A percentile compares a stretch with the other conserved stretches of the same genome.
These are phyloP conservation scores for Heterodera carotae DNA, from an alignment of 1,140 invertebrate genomes.

Conservation along the genomic window DNA sequence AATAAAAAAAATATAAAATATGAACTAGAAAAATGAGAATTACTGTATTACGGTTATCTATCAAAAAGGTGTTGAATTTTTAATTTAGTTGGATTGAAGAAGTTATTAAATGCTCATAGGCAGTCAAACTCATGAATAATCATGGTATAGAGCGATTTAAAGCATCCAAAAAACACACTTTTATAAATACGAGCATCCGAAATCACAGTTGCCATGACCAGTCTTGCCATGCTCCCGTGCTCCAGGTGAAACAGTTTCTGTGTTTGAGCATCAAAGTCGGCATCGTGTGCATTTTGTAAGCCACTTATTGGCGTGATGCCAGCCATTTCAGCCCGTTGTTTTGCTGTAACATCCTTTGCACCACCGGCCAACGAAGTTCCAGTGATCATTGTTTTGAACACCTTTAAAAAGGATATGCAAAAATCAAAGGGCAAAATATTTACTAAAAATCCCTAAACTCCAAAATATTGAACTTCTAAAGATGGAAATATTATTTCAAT, in stretches of 20 bases:
- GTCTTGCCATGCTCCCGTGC: constrained; percentile 53
- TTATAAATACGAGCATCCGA: constrained; percentile 59
- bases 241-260: constrained; percentile 68
- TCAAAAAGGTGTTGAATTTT: too few relatives aligned
- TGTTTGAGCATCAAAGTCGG: constrained; percentile 86
- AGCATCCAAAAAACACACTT: constrained; percentile 15
- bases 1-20: too few relatives aligned
- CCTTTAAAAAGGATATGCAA: background rate
- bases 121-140: too few relatives aligned
- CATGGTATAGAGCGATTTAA: too few relatives aligned
- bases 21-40: background rate
- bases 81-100: too few relatives aligned
- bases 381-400: constrained; percentile 73
- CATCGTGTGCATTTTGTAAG: constrained; percentile 81
- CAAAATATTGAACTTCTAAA: too few relatives aligned
- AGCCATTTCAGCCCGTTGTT: constrained; percentile 35
- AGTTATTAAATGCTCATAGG: too few relatives aligned
- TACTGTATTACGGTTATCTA: too few relatives aligned
- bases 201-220: constrained; percentile 71
- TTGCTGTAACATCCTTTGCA: constrained; percentile 21
- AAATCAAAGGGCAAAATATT: too few relatives aligned
- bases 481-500: too few relatives aligned
- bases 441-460: too few relatives aligned
- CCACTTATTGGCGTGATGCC: constrained; percentile 78
- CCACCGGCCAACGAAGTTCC: constrained; percentile 60